Evolutionary conservation across 2,888 invertebrate species (phyloP), one percentile per base, ranked within the genome.

Genomic region (Diarsia brunnea): DNA sequence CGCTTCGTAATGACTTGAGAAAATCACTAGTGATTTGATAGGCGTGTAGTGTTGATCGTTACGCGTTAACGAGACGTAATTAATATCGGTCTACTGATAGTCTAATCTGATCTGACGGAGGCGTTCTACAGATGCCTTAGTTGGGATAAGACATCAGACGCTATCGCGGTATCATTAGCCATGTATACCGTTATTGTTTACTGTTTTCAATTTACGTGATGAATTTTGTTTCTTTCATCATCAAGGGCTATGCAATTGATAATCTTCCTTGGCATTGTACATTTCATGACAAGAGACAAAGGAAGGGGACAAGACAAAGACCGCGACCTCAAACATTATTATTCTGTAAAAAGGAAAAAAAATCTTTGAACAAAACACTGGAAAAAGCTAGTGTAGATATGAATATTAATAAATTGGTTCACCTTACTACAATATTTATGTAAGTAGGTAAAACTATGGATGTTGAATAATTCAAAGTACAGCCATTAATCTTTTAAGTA

Each of bases 1-100:
- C 90, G 89, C 89, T 89, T 87, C 85, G 88, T 93, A 94, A 94
- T 93, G 92, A 92, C 92, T 90, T 76, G 71, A 88, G 90, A 89
- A 91, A 92, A 92, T 92, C 91, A 89, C 86, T 85, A 84, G 79
- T 89, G 87, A 90, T 91, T 88, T 83, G 72, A 91, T 89, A 88
- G 89, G 85, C 88, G 79, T 91, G 90, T 91, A 89, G 87, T 85
- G 84, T 89, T 89, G 90, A 93, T 92, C 91, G 90, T 87, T 91
- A 87, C 86, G 81, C 78, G 76, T 87, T 88, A 90, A 87, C 87
- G 84, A 87, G 87, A 84, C 76, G 73, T 83, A 79, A 88, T 89
- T 83, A 85, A 82, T 88, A 75, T 84, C 73, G 78, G 63, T 49
- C 75, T 51, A 69, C 27, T 73, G 78, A 87, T 86, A 72, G 66